Evolutionary conservation across 2,113 vertebrate genomes (phyloP).

Genomic region (Mustela nigripes): DNA sequence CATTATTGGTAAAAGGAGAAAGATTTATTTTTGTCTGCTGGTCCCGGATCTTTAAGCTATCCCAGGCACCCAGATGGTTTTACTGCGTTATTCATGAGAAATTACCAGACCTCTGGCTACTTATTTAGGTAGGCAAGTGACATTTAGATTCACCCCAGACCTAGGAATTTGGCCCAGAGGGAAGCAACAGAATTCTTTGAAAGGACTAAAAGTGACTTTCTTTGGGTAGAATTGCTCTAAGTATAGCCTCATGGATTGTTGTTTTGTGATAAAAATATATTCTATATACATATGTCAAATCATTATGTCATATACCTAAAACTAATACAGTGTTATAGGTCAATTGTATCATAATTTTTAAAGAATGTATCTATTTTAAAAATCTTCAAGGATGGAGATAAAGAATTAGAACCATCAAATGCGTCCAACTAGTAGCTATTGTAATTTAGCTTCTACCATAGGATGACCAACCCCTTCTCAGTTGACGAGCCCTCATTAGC

Average conservation of each 20-base stretch:
- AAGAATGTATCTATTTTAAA: neutral
- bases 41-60: constrained; percentile 14
- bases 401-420: neutral
- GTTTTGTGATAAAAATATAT: neutral
- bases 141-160: constrained; percentile 34
- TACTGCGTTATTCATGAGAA: constrained; percentile 10
- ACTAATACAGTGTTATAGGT: neutral
- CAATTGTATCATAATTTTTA: neutral
- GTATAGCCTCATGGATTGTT: neutral
- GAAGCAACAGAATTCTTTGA: constrained; percentile 33
- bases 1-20: constrained; percentile 15
- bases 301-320: neutral
- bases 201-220: neutral
- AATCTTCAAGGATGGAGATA: neutral
- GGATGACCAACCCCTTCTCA: neutral
- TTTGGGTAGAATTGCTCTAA: neutral
- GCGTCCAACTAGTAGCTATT: neutral
- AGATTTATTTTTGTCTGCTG: neutral
- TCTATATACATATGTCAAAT: neutral
- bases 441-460: neutral
- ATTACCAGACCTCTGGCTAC: constrained; percentile 14
- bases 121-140: constrained; percentile 33
- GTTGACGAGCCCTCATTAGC: neutral
- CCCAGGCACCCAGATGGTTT: neutral
- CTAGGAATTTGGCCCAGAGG: neutral